Percentiles rank a stretch among this genome's conserved stretches.
These are phyloP conservation scores for Nymphalis c-album DNA, from an alignment of 2,888 invertebrate genomes.

Conservation along the genomic window DNA sequence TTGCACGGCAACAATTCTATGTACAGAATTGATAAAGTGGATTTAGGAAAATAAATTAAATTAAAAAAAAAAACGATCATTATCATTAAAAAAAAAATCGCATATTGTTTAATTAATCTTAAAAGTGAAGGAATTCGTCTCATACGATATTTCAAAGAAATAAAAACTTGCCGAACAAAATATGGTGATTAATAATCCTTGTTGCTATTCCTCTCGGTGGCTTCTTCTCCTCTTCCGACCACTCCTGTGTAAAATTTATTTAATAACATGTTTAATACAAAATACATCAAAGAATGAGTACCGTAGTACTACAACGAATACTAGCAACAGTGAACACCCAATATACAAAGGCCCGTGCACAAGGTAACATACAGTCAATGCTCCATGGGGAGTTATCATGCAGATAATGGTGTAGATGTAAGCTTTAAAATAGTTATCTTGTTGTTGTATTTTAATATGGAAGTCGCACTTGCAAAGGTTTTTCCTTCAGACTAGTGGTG, in stretches of 20 bases:
- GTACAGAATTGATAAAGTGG: too few species aligned
- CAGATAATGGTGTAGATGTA: constrained; percentile 30
- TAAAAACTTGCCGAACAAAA: constrained; percentile 71
- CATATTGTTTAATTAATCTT: too few species aligned
- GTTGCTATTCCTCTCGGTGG: constrained; percentile 80
- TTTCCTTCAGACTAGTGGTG: not conserved
- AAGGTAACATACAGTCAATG: constrained; percentile 7
- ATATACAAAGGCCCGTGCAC: not conserved
- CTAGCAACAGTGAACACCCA: not conserved
- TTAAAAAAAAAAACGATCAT: too few species aligned
- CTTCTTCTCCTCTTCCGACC: constrained; percentile 78
- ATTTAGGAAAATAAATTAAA: too few species aligned
- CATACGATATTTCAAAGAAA: not conserved
- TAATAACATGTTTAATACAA: constrained; percentile 4
- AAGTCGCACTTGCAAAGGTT: constrained; percentile 30
- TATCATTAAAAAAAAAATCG: too few species aligned
- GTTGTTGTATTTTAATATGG: not conserved
- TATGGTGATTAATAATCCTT: constrained; percentile 80
- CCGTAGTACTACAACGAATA: not conserved
- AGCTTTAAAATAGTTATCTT: not conserved
- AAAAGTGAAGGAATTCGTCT: too few species aligned
- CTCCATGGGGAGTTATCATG: constrained; percentile 28
- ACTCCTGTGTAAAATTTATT: constrained; percentile 61
- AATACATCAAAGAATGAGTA: too few species aligned
- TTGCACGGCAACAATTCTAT: too few species aligned